Conservation (phyloP, 2,888 invertebrate genomes). For the Anoncus sp. region DNA sequence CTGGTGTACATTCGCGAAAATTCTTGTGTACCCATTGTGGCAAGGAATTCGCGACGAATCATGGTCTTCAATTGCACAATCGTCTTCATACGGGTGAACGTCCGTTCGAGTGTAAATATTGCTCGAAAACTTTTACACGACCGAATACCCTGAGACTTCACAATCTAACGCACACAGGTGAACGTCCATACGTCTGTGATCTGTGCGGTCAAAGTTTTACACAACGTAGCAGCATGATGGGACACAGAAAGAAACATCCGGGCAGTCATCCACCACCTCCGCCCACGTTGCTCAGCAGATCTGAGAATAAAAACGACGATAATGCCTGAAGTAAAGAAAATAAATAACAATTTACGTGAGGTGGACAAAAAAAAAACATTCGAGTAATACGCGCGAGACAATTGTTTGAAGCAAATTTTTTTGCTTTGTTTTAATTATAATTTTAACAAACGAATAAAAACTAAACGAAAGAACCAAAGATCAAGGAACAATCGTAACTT, state of each 20-base stretch:
- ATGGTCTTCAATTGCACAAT: slow-evolving; percentile 51
- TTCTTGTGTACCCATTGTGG: slow-evolving; percentile 66
- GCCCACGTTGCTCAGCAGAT: slow-evolving; percentile 49
- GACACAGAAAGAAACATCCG: slow-evolving; percentile 67
- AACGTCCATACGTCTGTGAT: slow-evolving; percentile 78
- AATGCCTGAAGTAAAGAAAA: too few relatives aligned
- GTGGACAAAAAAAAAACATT: too few relatives aligned
- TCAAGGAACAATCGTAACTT: too few relatives aligned
- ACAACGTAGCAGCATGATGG: slow-evolving; percentile 65
- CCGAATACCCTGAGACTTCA: slow-evolving; percentile 54
- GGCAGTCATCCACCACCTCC: slow-evolving; percentile 59
- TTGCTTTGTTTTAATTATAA: too few relatives aligned
- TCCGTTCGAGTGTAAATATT: slow-evolving; percentile 43
- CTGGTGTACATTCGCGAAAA: slow-evolving; percentile 64
- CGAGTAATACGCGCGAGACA: too few relatives aligned
- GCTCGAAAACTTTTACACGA: slow-evolving; percentile 52
- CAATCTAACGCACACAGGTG: slow-evolving; percentile 77
- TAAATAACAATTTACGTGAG: too few relatives aligned
- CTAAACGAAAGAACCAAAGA: slow-evolving; percentile 14
- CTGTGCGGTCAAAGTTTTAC: slow-evolving; percentile 79
- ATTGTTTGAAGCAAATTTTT: too few relatives aligned
- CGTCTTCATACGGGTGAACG: slow-evolving; percentile 50
- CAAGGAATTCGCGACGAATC: slow-evolving; percentile 61
- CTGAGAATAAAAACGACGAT: slow-evolving; percentile 27
- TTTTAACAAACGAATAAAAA: too few relatives aligned